phyloP scores from a whole-genome alignment of 2,113 vertebrate genomes.

The Centropristis striata region DNA sequence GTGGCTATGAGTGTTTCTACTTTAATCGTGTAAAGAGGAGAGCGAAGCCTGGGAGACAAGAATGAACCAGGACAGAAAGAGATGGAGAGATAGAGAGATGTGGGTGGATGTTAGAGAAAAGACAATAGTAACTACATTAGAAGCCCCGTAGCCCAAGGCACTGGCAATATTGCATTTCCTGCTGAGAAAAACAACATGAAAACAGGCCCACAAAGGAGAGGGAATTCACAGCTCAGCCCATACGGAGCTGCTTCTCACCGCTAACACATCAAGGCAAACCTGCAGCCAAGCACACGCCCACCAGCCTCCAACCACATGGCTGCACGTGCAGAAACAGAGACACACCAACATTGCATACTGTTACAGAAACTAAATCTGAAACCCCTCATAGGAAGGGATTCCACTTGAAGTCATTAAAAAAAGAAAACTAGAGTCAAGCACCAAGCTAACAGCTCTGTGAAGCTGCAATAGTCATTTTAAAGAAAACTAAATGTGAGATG shows the following conservation, averaged over 20 bases:
- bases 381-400: background rate
- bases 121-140: constrained; percentile 82
- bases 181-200: constrained; percentile 72
- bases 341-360: constrained; percentile 43
- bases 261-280: constrained; percentile 42
- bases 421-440: background rate
- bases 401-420: background rate
- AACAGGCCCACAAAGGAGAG: constrained; percentile 51
- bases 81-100: constrained; percentile 71
- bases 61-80: constrained; percentile 68
- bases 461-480: background rate
- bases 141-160: constrained; percentile 50
- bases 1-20: constrained; percentile 32
- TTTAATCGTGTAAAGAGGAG: constrained; percentile 63
- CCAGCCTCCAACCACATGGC: constrained; percentile 29
- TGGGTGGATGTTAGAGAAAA: constrained; percentile 77
- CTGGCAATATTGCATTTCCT: constrained; percentile 78
- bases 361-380: constrained; percentile 28
- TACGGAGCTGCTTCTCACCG: constrained; percentile 35
- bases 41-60: constrained; percentile 62
- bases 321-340: constrained; percentile 17
- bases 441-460: background rate
- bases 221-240: constrained; percentile 38
- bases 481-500: background rate
- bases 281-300: constrained; percentile 44